Conservation (phyloP, 2,888 invertebrate species). For the Tenthredo livida region DNA sequence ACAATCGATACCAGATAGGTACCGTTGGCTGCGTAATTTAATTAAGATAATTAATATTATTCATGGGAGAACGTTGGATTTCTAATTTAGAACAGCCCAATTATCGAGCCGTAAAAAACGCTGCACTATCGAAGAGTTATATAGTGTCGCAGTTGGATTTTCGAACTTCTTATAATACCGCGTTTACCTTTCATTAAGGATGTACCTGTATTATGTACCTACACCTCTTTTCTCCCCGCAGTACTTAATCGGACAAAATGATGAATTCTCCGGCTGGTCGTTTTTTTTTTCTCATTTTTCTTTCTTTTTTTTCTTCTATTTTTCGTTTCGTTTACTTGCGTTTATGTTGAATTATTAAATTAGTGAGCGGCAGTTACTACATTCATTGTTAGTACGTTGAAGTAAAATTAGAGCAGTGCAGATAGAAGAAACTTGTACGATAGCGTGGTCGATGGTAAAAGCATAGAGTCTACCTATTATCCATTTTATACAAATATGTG, state of each 20-base stretch:
- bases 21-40: conserved; percentile 68
- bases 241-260: background rate
- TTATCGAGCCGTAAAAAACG: conserved; percentile 24
- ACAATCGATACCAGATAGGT: conserved; percentile 73
- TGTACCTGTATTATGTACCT: background rate
- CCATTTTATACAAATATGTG: conserved; percentile 3
- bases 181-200: background rate
- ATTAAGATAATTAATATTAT: conserved; percentile 70
- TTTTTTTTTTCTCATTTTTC: background rate
- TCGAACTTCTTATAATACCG: conserved; percentile 10
- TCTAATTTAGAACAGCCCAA: conserved; percentile 43
- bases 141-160: background rate
- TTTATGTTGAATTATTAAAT: conserved; percentile 20
- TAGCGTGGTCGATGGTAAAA: conserved; percentile 52
- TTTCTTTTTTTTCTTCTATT: background rate
- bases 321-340: background rate
- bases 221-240: background rate
- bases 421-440: conserved; percentile 49
- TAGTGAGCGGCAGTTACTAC: conserved; percentile 52
- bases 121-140: background rate
- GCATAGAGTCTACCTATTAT: conserved; percentile 27
- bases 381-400: conserved; percentile 51
- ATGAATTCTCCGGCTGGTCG: background rate
- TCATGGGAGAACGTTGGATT: conserved; percentile 52
- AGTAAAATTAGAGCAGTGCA: conserved; percentile 53